Evolutionary conservation across 2,113 vertebrate genomes (phyloP).

Genomic region (Sander lucioperca): DNA sequence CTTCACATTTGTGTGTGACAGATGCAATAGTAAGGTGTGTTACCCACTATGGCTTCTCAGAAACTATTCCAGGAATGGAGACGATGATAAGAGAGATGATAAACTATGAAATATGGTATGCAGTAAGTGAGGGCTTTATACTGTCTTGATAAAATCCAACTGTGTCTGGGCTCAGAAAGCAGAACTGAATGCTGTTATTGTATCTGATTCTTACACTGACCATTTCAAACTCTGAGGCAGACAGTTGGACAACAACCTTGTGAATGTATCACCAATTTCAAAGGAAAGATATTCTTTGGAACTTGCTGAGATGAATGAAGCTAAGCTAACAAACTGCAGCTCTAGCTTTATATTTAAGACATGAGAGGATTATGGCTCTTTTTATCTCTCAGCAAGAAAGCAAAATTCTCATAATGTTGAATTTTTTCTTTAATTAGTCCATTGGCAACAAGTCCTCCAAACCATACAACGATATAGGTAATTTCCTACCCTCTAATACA

Average conservation of each 20-base stretch:
- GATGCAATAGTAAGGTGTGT: constrained; percentile 21
- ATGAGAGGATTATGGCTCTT: not conserved
- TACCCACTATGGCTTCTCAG: constrained; percentile 28
- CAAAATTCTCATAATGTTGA: not conserved
- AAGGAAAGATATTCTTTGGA: not conserved
- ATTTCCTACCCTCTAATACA: too few relatives aligned
- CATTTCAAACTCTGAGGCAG: not conserved
- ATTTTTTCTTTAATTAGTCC: not conserved
- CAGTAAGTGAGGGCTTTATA: constrained; percentile 1
- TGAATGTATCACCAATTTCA: not conserved
- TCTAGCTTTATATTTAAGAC: not conserved
- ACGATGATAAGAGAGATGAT: constrained; percentile 16
- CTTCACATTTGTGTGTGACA: constrained; percentile 27
- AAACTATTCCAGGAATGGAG: constrained; percentile 29
- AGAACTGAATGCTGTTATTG: not conserved
- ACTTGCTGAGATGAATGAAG: not conserved
- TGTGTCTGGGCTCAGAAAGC: not conserved
- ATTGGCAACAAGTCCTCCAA: too few relatives aligned
- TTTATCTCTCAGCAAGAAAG: not conserved
- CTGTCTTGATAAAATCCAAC: constrained; percentile 24
- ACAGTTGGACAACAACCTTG: not conserved
- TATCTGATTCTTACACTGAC: not conserved
- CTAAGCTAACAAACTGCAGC: not conserved
- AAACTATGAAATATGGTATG: constrained; percentile 23
- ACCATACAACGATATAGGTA: too few relatives aligned